A percentile compares a stretch with the other conserved stretches of the same genome.
Evolutionary conservation across 2,797 vertebrate genomes (phyloP).

Genomic region (Australoheros facetus): DNA sequence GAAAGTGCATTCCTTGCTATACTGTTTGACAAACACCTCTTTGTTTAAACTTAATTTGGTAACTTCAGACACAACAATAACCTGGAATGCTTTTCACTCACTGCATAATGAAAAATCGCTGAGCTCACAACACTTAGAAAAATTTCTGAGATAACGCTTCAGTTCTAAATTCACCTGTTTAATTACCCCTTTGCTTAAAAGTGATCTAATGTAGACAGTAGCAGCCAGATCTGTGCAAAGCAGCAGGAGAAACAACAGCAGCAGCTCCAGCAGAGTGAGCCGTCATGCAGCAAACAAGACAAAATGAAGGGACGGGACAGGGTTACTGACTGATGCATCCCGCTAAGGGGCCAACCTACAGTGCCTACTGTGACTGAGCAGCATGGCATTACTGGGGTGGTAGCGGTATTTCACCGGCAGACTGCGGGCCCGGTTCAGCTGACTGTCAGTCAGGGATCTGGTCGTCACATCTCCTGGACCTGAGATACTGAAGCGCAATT

Average conservation of each 20-base stretch:
- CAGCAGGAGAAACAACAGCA: conserved; percentile 51
- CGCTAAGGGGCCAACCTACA: conserved; percentile 84
- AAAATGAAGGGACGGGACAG: conserved; percentile 63
- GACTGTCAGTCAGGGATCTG: conserved; percentile 72
- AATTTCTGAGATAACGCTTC: conserved; percentile 6
- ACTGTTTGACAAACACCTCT: conserved; percentile 35
- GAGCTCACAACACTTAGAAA: not conserved
- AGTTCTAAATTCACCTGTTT: conserved; percentile 17
- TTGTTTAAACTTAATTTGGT: conserved; percentile 34
- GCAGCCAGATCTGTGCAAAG: conserved; percentile 63
- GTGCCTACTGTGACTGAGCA: conserved; percentile 80
- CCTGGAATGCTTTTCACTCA: conserved; percentile 8
- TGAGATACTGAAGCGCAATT: conserved; percentile 81
- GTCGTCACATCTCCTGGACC: conserved; percentile 79
- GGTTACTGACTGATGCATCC: conserved; percentile 79
- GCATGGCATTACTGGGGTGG: conserved; percentile 80
- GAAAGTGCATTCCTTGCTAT: conserved; percentile 44
- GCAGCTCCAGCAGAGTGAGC: conserved; percentile 58
- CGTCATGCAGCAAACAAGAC: conserved; percentile 72
- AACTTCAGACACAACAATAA: conserved; percentile 3
- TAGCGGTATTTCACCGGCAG: conserved; percentile 88
- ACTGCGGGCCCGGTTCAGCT: conserved; percentile 87
- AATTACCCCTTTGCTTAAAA: conserved; percentile 22
- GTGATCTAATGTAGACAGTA: conserved; percentile 28
- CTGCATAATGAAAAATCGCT: not conserved